Base-by-base conservation (phyloP, 1,140 invertebrate species). In the Tigriopus japonicus region DNA sequence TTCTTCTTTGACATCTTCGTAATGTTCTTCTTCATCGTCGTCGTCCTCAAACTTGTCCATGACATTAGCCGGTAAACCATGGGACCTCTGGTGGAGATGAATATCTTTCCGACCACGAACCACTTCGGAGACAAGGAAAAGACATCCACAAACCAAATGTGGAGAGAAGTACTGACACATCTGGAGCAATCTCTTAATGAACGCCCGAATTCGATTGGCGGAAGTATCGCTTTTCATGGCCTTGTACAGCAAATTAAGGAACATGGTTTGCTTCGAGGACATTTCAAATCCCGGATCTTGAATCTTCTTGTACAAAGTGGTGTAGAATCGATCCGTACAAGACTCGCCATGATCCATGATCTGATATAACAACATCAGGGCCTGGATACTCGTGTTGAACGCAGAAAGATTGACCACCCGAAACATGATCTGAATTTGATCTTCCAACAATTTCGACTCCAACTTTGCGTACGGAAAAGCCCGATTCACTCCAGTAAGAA, bases 231-330 rank as follows among this genome's bases (percentile, higher is more conserved):
- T 80, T 64, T 82, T 81, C 61, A 98, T 72, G 14, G 89, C 82
- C 67, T 87, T 83, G 70, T 82, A 91, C 2, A 96, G 71, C 23
- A 98, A 77, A 70, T 90, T 92, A 28, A 97, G 76, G 64, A 96
- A 80, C 43, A 91, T 76, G 1, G 87, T 81, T 21, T 84, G 82
- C 65, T 87, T 83, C 6, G 81, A 81, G 0, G 82, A 82, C 15
- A 74, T 76, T 55, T 80, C 75, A 43, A 96, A 76, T 62, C 84
- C 80, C 1, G 84, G 76, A 67, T 89, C 86, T 0, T 82, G 67
- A 52, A 98, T 68, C 70, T 95, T 94, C 41, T 78, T 78, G 70
- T 98, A 98, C 19, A 98, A 76, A 0, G 87, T 81, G 63, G 79
- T 79, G 73, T 95, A 97, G 75, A 87, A 98, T 60, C 92, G 74